phyloP scores from a whole-genome alignment of 2,113 vertebrate genomes.

The Lampris incognitus region DNA sequence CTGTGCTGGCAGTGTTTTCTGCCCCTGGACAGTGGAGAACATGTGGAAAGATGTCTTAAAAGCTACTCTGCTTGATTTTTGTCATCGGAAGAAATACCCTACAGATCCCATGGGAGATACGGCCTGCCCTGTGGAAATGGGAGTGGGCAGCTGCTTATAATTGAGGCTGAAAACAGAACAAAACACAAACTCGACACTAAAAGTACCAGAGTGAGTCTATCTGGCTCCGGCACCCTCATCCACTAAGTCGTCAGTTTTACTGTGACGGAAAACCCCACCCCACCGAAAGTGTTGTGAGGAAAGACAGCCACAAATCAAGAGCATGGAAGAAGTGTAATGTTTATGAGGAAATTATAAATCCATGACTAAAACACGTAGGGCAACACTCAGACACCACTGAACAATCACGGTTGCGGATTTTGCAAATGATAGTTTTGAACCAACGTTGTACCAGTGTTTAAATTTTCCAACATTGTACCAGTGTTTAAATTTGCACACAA shows the following conservation, averaged over 20 bases:
- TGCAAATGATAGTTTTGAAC: no score
- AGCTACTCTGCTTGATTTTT: slow-evolving; percentile 59
- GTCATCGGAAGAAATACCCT: slow-evolving; percentile 61
- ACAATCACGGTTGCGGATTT: no score
- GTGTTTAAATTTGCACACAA: not conserved
- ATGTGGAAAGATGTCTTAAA: slow-evolving; percentile 60
- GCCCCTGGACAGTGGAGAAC: slow-evolving; percentile 33
- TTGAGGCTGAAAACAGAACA: slow-evolving; percentile 59
- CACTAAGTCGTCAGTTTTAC: not conserved
- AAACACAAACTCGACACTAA: slow-evolving; percentile 53
- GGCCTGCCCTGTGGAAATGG: slow-evolving; percentile 40
- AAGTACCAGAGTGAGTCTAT: slow-evolving; percentile 16
- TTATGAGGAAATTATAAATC: no score
- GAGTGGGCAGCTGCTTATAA: slow-evolving; percentile 67
- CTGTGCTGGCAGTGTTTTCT: not conserved
- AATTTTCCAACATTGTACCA: no score
- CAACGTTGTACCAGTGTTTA: no score
- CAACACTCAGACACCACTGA: no score
- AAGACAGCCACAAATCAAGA: no score
- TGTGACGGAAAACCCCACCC: not conserved
- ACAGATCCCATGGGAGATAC: slow-evolving; percentile 58
- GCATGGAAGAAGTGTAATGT: no score
- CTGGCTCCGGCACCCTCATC: not conserved
- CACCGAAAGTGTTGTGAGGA: no score
- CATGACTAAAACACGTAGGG: no score